These are phyloP conservation scores for Scolopax rusticola DNA, from an alignment of 2,797 vertebrate species.

Conservation along the genomic window DNA sequence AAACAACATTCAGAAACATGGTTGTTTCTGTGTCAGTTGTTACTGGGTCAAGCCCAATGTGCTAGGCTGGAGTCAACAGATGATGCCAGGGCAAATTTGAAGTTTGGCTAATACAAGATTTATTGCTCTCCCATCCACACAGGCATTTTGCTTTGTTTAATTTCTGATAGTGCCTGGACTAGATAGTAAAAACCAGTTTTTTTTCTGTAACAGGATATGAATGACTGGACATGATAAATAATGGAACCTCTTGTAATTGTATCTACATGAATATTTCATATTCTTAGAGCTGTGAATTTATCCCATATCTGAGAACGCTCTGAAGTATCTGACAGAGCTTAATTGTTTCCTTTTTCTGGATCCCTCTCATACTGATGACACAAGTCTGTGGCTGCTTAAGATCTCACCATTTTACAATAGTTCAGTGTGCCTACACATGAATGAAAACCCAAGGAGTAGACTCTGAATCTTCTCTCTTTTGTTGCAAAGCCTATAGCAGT, in stretches of 20 bases:
- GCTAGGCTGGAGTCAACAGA: not conserved
- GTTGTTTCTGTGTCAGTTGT: not conserved
- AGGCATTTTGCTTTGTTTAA: not conserved
- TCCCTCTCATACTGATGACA: not conserved
- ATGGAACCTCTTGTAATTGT: not conserved
- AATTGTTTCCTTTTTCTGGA: not conserved
- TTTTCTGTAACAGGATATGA: not conserved
- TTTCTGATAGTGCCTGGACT: not conserved
- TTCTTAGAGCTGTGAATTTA: not conserved
- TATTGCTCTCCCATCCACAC: not conserved
- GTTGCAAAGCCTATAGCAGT: not conserved
- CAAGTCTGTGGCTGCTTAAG: not conserved
- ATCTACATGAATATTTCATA: slow-evolving; percentile 51
- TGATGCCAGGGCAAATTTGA: not conserved
- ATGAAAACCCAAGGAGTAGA: not conserved
- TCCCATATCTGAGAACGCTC: not conserved
- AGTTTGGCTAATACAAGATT: not conserved
- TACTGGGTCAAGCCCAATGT: not conserved
- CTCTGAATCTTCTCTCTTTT: not conserved
- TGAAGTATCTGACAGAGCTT: not conserved
- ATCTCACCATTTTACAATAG: not conserved
- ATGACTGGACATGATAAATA: slow-evolving; percentile 25
- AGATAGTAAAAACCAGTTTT: not conserved
- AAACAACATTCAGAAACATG: not conserved
- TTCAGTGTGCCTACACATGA: not conserved